Conservation (phyloP, 2,888 invertebrate species). For the Actias luna region DNA sequence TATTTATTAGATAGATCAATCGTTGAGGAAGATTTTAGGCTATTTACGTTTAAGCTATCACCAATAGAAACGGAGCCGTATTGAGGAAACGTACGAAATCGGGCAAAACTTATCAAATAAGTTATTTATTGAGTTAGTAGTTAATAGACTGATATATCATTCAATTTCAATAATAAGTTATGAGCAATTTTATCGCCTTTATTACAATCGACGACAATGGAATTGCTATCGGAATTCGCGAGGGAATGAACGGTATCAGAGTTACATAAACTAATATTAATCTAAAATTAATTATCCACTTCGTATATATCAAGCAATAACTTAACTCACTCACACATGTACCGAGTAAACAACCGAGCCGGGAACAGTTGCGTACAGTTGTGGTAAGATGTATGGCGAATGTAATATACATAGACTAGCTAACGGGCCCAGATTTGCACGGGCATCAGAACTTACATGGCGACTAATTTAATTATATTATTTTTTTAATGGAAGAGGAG, state of each 20-base stretch:
- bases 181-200: background rate
- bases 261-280: background rate
- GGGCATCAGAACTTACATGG: too few relatives aligned
- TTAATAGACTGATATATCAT: too few relatives aligned
- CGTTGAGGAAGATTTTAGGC: too few relatives aligned
- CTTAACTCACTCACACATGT: background rate
- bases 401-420: background rate
- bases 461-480: too few relatives aligned
- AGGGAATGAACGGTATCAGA: background rate
- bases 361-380: background rate
- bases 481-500: too few relatives aligned
- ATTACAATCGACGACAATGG: background rate
- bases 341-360: background rate
- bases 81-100: too few relatives aligned
- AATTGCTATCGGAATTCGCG: background rate
- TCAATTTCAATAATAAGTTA: background rate
- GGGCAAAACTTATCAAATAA: too few relatives aligned
- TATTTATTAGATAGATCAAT: too few relatives aligned
- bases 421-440: too few relatives aligned
- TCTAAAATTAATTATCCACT: slow-evolving; percentile 8
- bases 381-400: background rate
- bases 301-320: slow-evolving; percentile 1
- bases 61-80: too few relatives aligned
- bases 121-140: too few relatives aligned
- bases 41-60: too few relatives aligned